phyloP scores from a whole-genome alignment of 64 coral and sea anemone species.

The Montipora capricornis region DNA sequence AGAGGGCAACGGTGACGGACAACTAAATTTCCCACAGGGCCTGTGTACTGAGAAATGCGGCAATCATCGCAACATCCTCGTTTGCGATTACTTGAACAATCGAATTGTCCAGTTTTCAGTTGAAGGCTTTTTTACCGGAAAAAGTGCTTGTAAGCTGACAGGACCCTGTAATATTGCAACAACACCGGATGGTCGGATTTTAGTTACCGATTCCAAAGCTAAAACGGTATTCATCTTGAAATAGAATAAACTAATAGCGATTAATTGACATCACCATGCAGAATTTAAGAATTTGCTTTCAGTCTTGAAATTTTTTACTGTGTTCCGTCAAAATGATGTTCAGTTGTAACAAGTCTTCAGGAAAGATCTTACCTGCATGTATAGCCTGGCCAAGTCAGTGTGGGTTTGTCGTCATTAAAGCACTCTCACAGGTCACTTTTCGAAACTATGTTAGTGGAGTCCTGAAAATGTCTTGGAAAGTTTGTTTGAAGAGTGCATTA shows the following conservation, averaged over 20 bases:
- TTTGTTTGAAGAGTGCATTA: too few relatives aligned
- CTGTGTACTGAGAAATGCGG: slow-evolving; percentile 49
- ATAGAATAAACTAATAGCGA: background rate
- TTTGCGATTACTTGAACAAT: background rate
- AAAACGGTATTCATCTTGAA: background rate
- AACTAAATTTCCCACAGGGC: background rate
- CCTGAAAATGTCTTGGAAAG: too few relatives aligned
- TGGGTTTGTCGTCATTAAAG: too few relatives aligned
- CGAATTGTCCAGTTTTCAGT: background rate
- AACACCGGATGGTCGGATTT: background rate
- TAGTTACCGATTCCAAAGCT: background rate
- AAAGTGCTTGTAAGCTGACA: background rate
- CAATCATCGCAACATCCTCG: slow-evolving; percentile 24
- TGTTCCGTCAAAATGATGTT: too few relatives aligned
- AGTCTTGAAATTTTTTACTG: too few relatives aligned
- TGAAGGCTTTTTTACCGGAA: background rate
- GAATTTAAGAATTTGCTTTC: too few relatives aligned
- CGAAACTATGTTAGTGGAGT: too few relatives aligned
- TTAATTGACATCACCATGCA: too few relatives aligned
- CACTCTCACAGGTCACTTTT: too few relatives aligned
- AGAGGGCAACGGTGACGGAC: background rate
- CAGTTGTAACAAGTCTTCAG: too few relatives aligned
- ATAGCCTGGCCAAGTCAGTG: too few relatives aligned
- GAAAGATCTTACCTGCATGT: too few relatives aligned
- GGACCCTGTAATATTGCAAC: background rate